A percentile compares a stretch with the other conserved stretches of the same genome.
These are phyloP conservation scores for Sturmia bella DNA, from an alignment of 2,888 invertebrate species.

Conservation along the genomic window DNA sequence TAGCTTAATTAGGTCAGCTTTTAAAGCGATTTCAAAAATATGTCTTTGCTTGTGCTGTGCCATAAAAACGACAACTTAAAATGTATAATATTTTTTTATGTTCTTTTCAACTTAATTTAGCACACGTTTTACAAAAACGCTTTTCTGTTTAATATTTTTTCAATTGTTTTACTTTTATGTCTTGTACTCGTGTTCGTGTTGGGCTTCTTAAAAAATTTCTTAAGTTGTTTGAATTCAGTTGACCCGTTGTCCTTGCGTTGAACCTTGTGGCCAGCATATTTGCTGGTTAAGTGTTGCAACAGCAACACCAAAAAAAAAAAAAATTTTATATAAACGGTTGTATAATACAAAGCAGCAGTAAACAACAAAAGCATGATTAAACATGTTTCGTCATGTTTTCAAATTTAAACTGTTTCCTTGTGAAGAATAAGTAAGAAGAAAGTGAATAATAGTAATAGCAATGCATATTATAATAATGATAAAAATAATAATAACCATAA, in stretches of 20 bases:
- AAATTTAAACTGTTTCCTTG: constrained; percentile 27
- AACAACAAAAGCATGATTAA: constrained; percentile 2
- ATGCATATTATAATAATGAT: no score
- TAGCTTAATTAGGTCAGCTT: no score
- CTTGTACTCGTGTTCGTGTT: background rate
- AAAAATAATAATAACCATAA: no score
- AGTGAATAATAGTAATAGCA: no score
- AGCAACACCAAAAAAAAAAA: constrained; percentile 10
- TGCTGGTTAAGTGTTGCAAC: constrained; percentile 35
- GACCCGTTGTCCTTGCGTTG: constrained; percentile 2
- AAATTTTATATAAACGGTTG: no score
- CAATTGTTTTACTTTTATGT: background rate
- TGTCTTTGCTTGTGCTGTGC: background rate
- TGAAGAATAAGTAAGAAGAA: no score
- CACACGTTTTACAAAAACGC: constrained; percentile 5
- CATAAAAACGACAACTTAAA: no score
- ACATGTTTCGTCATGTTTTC: background rate
- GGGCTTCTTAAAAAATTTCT: background rate
- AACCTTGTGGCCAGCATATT: constrained; percentile 2
- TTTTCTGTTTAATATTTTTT: background rate
- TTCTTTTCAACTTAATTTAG: constrained; percentile 25
- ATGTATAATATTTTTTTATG: no score
- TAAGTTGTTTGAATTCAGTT: constrained; percentile 30
- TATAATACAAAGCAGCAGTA: background rate
- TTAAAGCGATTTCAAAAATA: no score